Percentiles rank a stretch among this genome's conserved stretches.
phyloP scores from a whole-genome alignment of 1,140 invertebrate genomes.

The Helicoverpa zea region DNA sequence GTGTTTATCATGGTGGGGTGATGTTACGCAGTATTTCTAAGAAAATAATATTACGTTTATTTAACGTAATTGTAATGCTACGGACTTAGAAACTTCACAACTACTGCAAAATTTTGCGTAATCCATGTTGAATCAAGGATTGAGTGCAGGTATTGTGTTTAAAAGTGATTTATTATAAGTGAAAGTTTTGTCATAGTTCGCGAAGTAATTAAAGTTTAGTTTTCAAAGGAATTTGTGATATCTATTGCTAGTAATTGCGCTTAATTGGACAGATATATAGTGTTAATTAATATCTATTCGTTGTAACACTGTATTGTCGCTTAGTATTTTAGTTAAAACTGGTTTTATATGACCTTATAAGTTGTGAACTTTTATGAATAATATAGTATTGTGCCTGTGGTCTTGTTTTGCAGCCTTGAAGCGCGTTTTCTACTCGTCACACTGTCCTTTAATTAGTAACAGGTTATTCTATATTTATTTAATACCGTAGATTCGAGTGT shows the following conservation, averaged over 20 bases:
- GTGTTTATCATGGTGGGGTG: constrained; percentile 63
- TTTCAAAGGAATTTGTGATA: constrained; percentile 1
- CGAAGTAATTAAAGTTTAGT: constrained; percentile 18
- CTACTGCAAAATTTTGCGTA: constrained; percentile 63
- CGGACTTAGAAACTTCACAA: constrained; percentile 53
- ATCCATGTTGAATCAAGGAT: constrained; percentile 52
- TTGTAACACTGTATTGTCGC: neutral
- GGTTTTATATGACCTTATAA: constrained; percentile 29
- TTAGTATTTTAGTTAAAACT: constrained; percentile 17
- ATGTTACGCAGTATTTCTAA: constrained; percentile 56
- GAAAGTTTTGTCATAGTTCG: constrained; percentile 61
- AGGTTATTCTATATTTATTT: constrained; percentile 18
- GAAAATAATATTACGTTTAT: constrained; percentile 61
- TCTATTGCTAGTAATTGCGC: neutral
- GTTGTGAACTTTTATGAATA: neutral
- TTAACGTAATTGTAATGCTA: constrained; percentile 65
- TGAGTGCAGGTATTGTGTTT: constrained; percentile 61
- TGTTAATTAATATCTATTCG: neutral
- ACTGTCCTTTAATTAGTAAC: constrained; percentile 16
- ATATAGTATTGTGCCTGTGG: neutral
- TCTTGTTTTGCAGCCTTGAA: constrained; percentile 39
- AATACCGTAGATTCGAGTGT: neutral
- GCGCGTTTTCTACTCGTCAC: constrained; percentile 26
- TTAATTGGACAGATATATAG: neutral
- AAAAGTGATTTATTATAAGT: constrained; percentile 51